Conservation (phyloP, 2,888 invertebrate species). For the Polyploca ridens region DNA sequence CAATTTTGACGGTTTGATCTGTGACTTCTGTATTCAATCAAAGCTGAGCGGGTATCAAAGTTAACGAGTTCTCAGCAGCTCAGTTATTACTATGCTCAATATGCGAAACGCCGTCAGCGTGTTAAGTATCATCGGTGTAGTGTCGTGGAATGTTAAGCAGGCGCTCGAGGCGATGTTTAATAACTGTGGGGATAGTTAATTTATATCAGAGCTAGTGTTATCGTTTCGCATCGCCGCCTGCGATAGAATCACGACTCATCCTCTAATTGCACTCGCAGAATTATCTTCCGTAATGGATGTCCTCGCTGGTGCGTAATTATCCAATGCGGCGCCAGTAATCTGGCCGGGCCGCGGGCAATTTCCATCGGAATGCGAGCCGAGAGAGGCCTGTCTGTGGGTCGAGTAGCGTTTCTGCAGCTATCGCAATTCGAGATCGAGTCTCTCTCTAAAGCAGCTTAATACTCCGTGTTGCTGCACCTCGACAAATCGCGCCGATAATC, state of each 20-base stretch:
- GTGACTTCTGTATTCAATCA: constrained; percentile 40
- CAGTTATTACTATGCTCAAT: constrained; percentile 38
- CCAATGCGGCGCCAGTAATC: constrained; percentile 72
- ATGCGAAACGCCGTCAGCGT: constrained; percentile 47
- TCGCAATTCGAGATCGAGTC: constrained; percentile 53
- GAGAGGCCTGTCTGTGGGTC: constrained; percentile 59
- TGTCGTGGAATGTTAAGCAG: constrained; percentile 56
- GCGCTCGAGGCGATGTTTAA: constrained; percentile 49
- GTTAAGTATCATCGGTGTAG: constrained; percentile 45
- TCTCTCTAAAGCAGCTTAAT: constrained; percentile 39
- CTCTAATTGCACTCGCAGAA: constrained; percentile 72
- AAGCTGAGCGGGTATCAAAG: constrained; percentile 24
- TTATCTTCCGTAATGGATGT: constrained; percentile 79
- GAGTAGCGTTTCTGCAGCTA: constrained; percentile 70
- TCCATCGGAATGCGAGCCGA: constrained; percentile 67
- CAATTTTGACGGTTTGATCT: constrained; percentile 60
- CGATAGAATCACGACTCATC: constrained; percentile 68
- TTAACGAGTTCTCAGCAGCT: constrained; percentile 30
- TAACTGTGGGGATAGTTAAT: constrained; percentile 57
- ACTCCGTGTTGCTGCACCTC: constrained; percentile 45
- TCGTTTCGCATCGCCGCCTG: constrained; percentile 46
- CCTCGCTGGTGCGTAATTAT: constrained; percentile 73
- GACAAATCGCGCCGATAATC: constrained; percentile 61
- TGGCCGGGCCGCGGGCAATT: constrained; percentile 66
- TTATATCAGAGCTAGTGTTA: constrained; percentile 56